Evolutionary conservation across 2,113 vertebrate genomes (phyloP).

Genomic region (Columba janthina): DNA sequence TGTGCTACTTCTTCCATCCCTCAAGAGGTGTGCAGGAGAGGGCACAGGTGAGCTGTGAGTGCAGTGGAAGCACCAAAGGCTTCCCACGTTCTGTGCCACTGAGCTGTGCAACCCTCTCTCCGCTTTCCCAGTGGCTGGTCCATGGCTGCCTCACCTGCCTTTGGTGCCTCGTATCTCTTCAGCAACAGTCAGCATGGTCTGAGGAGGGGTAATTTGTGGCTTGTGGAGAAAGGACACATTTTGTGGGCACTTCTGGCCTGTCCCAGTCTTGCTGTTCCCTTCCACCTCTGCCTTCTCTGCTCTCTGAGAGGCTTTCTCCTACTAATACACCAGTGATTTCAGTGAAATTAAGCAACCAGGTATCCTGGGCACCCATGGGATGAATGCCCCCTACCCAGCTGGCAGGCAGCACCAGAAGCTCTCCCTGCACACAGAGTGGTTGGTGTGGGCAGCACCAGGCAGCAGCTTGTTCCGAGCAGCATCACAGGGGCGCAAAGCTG

Average conservation of each 20-base stretch:
- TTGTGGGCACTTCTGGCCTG: not conserved
- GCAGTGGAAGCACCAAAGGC: not conserved
- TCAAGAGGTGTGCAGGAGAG: not conserved
- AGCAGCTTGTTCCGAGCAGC: not conserved
- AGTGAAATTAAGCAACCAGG: not conserved
- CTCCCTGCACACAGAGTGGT: rapidly evolving
- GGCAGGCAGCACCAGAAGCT: not conserved
- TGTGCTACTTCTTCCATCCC: not conserved
- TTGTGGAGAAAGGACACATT: not conserved
- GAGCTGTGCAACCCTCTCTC: not conserved
- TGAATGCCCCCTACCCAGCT: not conserved
- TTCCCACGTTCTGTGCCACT: not conserved
- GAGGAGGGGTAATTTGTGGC: not conserved
- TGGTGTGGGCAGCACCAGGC: not conserved
- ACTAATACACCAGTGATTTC: not conserved
- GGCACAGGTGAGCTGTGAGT: not conserved
- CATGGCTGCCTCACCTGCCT: not conserved
- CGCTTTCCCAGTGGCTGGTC: not conserved
- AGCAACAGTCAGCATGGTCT: not conserved
- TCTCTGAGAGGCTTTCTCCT: not conserved
- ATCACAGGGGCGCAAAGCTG: rapidly evolving
- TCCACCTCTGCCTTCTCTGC: not conserved
- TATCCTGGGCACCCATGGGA: not conserved
- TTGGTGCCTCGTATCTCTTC: not conserved
- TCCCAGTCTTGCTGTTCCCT: not conserved